Base-by-base conservation (phyloP, 2,113 vertebrate species). In the Cyanistes caeruleus region DNA sequence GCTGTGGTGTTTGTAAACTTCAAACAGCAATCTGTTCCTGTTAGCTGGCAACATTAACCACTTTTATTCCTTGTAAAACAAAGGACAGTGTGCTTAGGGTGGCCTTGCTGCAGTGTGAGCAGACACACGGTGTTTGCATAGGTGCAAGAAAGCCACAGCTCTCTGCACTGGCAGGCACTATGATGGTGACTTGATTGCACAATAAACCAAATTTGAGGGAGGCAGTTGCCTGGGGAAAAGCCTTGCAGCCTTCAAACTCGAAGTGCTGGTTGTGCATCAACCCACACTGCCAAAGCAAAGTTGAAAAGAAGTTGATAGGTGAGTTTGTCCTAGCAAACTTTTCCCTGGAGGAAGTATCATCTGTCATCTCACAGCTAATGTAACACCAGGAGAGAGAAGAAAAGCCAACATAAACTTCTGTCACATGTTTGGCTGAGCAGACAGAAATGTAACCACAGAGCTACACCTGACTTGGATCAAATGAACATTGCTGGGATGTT, bases 321-420 rank as follows among this genome's bases (percentile, higher is more conserved):
- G 37, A 86, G 72, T 77, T 84, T 84, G 72, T 55, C 79, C 68
- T 64, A 78, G 72, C 27, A 86, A 84, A 90, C 33, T 20, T 90
- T 43, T 74, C 69, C 64, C 76, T 70, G 49, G 44, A 90, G 84
- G 76, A 92, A 86, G 56, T 25, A 90, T 80, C 64, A 73, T 39
- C 79, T 92, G 72, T 80, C 92, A 89, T 63, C 86, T 84, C 83
- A 84, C 64, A 95, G 86, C 56, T 84, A 15, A 63, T 17, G 31
- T 5, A 77, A 77, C 59, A 63, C 55, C 80, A 87, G 76, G 5
- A 1, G 60, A 67, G 73, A 95, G 52, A 48, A 81, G 80, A 90
- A 89, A 86, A 70, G 89, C 90, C 95, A 90, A 31, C 22, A n/a
- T 15, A 93, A 95, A 84, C 68, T 41, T 75, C 58, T 67, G 8